Base-by-base conservation (phyloP, 2,797 vertebrate genomes). In the Epinephelus coioides region DNA sequence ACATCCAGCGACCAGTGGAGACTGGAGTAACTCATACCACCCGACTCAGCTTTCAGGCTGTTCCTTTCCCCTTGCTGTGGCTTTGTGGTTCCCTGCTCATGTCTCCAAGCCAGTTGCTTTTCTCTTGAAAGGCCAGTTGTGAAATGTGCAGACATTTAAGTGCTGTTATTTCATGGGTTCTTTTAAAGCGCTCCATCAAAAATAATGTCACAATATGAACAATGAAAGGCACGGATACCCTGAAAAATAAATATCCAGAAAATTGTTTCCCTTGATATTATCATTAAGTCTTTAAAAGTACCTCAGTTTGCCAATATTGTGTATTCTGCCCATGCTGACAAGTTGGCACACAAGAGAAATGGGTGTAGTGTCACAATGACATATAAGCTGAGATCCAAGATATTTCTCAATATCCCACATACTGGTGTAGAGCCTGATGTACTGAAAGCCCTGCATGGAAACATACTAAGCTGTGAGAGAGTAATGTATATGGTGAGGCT, bases 91-190 rank as follows among this genome's bases (percentile, higher is more conserved):
- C 77, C 64, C 27, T 69, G 54, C 87, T 83, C 55, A 54, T 75
- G 82, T 91, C 90, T 92, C 88, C 6, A n/a, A 80, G 90, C 89
- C 93, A 90, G 88, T 84, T 88, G 83, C 81, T 89, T 91, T 89
- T 87, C 84, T 85, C 84, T 88, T 86, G 65, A 91, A 92, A 91
- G 86, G 79, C 78, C 81, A 56, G 70, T 71, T 79, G 54, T 78
- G 69, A 83, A 84, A 69, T 73, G 66, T 78, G 87, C 69, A 83
- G 68, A 69, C 76, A 59, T 57, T 86, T 67, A 81, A 83, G 50
- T 78, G 59, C 11, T 73, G 67, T 76, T 89, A 75, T 88, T 89
- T 64, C 64, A 73, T 81, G 55, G 76, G 53, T 78, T 84, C 65
- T 72, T 81, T 73, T 14, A 72, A 83, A 84, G 65, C 55, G 27